Base-by-base conservation (phyloP, 2,113 vertebrate species). In the Miniopterus natalensis region DNA sequence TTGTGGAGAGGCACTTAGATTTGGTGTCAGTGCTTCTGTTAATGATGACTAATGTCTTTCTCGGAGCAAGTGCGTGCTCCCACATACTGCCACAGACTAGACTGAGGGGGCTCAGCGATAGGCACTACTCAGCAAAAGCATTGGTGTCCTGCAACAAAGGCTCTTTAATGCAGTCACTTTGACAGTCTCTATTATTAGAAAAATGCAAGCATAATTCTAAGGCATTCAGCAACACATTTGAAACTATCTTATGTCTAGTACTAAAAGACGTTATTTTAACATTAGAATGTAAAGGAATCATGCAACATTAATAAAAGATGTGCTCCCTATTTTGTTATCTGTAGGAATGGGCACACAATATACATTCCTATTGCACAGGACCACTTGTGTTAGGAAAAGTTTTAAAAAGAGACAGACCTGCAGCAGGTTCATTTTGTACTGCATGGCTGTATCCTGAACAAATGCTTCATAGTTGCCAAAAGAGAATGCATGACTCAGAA, bases 31-130 rank as follows among this genome's bases (percentile, higher is more conserved):
- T 98, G 98, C 98, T 98, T 98, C 98, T 98, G 98, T 99, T 99
- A 99, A 99, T 99, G 99, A 99, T 99, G 99, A 99, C 99, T 99
- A 99, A 99, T 99, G 99, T 98, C 98, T 99, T 98, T 98, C 98
- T 98, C 78, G 92, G 97, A 98, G 98, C 98, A 98, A 98, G 98
- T 96, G 97, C 98, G 97, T 98, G 98, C 98, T 98, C 98, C 96
- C 75, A 97, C 97, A 95, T 97, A 92, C 97, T 98, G 98, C 98
- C 89, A 36, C 95, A 94, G 97, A 78, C 93, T 61, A 80, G 96
- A 92, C 88, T 75, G 95, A 96, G 2, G 81, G 2, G 81, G 71
- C 84, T 92, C 59, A 36, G 96, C 71, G 85, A 59, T 95, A 95
- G 96, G 79, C 77, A 84, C 65, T 61, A 45, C 90, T 84, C 95